These are phyloP conservation scores for Macrotus californicus DNA, from an alignment of 2,113 vertebrate genomes.

Conservation along the genomic window DNA sequence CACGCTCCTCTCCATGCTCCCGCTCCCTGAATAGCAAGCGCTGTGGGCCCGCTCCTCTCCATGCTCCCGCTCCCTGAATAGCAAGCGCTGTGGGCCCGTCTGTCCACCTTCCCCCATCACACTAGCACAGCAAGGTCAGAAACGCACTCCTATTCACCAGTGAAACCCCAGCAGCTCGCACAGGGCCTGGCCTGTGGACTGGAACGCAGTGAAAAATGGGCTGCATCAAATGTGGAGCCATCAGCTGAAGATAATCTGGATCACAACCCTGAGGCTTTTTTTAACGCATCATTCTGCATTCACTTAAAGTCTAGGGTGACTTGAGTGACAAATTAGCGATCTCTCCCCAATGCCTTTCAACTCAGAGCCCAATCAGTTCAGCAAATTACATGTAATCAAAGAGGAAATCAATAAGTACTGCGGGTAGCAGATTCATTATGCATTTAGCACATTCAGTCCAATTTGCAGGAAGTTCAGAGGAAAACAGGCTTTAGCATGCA, in stretches of 20 bases:
- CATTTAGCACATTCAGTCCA: conserved; percentile 56
- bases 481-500: conserved; percentile 20
- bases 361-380: conserved; percentile 64
- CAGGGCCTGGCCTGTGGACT: neutral
- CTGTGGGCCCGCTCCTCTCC: too few species aligned
- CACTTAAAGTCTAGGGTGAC: conserved; percentile 36
- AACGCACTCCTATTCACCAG: neutral
- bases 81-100: neutral
- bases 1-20: neutral
- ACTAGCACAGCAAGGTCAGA: neutral
- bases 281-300: neutral
- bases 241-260: neutral
- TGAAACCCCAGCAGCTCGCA: neutral
- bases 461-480: conserved; percentile 47
- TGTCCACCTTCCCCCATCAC: rapidly evolving
- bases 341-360: conserved; percentile 63
- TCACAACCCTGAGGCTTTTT: neutral
- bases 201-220: neutral
- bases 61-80: neutral
- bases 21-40: neutral
- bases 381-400: conserved; percentile 70
- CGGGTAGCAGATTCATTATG: conserved; percentile 61
- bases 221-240: neutral
- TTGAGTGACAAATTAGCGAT: conserved; percentile 46
- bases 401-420: conserved; percentile 58